These are phyloP conservation scores for Metalampra italica DNA, from an alignment of 2,888 invertebrate species.

Conservation along the genomic window DNA sequence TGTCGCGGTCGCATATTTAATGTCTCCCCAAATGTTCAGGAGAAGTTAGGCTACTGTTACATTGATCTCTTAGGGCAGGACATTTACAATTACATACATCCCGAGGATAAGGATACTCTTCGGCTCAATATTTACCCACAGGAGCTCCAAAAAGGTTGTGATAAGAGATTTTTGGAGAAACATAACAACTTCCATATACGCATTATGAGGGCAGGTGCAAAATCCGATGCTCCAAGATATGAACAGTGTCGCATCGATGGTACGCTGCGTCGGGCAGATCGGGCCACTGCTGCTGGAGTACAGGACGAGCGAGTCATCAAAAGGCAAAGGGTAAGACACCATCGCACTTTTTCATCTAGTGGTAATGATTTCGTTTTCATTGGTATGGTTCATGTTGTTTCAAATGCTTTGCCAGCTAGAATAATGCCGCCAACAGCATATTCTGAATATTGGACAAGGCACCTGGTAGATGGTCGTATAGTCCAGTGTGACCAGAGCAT, in stretches of 20 bases:
- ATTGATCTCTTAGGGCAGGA: constrained; percentile 94
- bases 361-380: constrained; percentile 83
- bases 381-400: constrained; percentile 84
- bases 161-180: constrained; percentile 55
- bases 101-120: constrained; percentile 89
- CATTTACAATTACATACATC: constrained; percentile 88
- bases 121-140: constrained; percentile 82
- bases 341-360: constrained; percentile 72
- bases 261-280: constrained; percentile 77
- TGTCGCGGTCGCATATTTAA: constrained; percentile 90
- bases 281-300: constrained; percentile 72
- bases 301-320: constrained; percentile 72
- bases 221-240: constrained; percentile 84
- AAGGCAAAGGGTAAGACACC: constrained; percentile 74
- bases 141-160: constrained; percentile 60
- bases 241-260: constrained; percentile 85
- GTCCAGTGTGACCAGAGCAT: constrained; percentile 95
- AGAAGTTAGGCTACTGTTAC: constrained; percentile 91
- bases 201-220: constrained; percentile 83
- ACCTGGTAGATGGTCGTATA: constrained; percentile 92
- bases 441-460: constrained; percentile 93
- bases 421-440: constrained; percentile 81
- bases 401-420: constrained; percentile 75
- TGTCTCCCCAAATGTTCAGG: constrained; percentile 90
- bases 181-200: constrained; percentile 78